These are phyloP conservation scores for Neodiprion pinetum DNA, from an alignment of 1,140 invertebrate genomes.

Conservation along the genomic window DNA sequence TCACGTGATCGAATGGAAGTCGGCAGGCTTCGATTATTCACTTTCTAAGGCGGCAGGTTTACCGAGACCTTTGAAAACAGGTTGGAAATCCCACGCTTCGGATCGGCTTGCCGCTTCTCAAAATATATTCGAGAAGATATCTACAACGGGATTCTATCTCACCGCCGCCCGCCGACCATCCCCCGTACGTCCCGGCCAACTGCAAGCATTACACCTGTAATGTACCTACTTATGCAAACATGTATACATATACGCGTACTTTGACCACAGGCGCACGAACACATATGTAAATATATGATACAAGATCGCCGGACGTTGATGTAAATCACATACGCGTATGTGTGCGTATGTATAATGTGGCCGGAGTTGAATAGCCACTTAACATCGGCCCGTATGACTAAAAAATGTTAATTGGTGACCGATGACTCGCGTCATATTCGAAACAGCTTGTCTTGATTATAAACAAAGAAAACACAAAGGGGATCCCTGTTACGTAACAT, in stretches of 20 bases:
- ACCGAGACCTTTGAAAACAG: neutral
- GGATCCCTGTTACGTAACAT: neutral
- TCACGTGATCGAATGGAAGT: no score
- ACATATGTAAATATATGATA: no score
- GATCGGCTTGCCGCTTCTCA: neutral
- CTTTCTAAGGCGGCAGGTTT: no score
- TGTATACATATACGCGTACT: neutral
- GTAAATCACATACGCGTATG: neutral
- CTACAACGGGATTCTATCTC: neutral
- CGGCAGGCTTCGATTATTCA: no score
- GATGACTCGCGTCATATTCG: neutral
- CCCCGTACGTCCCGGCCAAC: neutral
- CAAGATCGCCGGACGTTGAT: no score
- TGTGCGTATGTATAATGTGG: neutral
- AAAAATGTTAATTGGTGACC: slow-evolving; percentile 5
- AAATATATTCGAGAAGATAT: neutral
- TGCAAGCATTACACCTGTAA: neutral
- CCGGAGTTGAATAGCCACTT: neutral
- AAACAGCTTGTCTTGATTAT: neutral
- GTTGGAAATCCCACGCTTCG: slow-evolving; percentile 6
- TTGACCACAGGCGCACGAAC: neutral
- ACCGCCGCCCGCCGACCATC: no score
- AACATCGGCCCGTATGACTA: neutral
- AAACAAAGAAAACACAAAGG: no score
- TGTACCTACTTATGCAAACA: no score